Base-by-base conservation (phyloP, 2,888 invertebrate genomes). In the Caenorhabditis imperialis region DNA sequence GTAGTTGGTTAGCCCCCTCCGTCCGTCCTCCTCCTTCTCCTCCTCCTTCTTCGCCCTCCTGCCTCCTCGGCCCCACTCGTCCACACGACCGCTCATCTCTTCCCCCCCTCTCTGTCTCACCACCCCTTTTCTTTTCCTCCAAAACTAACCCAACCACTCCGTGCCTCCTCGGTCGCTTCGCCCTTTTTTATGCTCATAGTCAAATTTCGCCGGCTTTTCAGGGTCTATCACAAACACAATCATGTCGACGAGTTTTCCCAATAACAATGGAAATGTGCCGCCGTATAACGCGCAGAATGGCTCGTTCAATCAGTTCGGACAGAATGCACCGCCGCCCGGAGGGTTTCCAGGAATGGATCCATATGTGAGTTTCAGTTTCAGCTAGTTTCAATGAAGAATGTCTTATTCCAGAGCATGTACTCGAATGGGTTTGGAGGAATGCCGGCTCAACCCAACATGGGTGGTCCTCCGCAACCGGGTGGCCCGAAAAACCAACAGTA, bases 221-320 rank as follows among this genome's bases (percentile, higher is more conserved):
- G 67, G 67, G 57, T 57, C 27, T n/a, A n/a, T n/a, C n/a, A n/a
- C n/a, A n/a, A n/a, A n/a, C n/a, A n/a, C 30, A 38, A 73, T 30
- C 44, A 74, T 74, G 74, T 74, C 74, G 25, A 69, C 74, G 45
- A 74, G 74, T 69, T 74, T 60, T 51, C 74, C 74, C 7, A 74
- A 53, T 55, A 53, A 45, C 16, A 73, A 67, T 58, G 74, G 74
- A 50, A 72, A 45, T 42, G 40, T 48, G 30, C 60, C 73, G 38
- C 63, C 65, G 35, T 73, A 65, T 8, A 69, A 57, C 45, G 14
- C 57, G 44, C 67, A 57, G 16, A 60, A 58, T 51, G 69, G 60
- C 40, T 60, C 69, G 7, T 69, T 54, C 60, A 69, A 53, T 58
- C 67, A 57, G 57, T 60, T 38, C 48, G 53, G 44, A 1, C 58